Conservation (phyloP, 2,113 vertebrate genomes). For the Poecile atricapillus region DNA sequence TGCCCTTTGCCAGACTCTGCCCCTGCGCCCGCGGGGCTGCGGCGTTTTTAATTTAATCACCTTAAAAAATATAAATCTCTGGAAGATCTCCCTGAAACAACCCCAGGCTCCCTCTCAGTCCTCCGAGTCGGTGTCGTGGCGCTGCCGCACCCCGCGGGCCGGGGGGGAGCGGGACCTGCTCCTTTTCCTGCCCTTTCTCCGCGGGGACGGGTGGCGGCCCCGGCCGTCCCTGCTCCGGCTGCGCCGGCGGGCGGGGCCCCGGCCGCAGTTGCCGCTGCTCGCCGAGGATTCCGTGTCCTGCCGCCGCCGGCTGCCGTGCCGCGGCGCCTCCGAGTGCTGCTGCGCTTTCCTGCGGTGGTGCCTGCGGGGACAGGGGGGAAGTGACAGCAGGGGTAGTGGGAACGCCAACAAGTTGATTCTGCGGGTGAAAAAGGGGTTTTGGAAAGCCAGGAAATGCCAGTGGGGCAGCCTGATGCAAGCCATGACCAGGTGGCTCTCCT, state of each 20-base stretch:
- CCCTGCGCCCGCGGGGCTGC: fast-evolving
- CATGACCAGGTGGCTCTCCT: fast-evolving
- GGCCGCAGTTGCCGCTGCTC: background rate
- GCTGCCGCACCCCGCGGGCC: slow-evolving; percentile 62
- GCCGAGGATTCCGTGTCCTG: slow-evolving; percentile 58
- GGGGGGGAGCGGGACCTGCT: slow-evolving; percentile 53
- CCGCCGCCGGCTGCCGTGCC: background rate
- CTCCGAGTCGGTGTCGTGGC: slow-evolving; percentile 73
- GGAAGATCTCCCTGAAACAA: background rate
- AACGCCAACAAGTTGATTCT: fast-evolving
- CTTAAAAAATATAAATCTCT: background rate
- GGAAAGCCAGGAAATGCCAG: background rate
- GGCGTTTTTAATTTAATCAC: background rate
- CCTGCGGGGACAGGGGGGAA: slow-evolving; percentile 11
- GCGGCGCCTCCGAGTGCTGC: background rate
- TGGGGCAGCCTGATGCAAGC: fast-evolving
- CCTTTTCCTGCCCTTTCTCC: background rate
- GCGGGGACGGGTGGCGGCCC: slow-evolving; percentile 43
- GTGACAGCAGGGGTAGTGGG: fast-evolving
- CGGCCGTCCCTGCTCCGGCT: background rate
- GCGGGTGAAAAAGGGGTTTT: background rate
- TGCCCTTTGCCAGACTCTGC: background rate
- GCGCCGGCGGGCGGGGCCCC: slow-evolving; percentile 24
- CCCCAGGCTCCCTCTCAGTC: background rate
- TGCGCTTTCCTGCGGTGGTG: slow-evolving; percentile 44